Percentiles rank a stretch among this genome's conserved stretches.
Evolutionary conservation across 2,888 invertebrate genomes (phyloP).

Genomic region (Tenthredo livida): DNA sequence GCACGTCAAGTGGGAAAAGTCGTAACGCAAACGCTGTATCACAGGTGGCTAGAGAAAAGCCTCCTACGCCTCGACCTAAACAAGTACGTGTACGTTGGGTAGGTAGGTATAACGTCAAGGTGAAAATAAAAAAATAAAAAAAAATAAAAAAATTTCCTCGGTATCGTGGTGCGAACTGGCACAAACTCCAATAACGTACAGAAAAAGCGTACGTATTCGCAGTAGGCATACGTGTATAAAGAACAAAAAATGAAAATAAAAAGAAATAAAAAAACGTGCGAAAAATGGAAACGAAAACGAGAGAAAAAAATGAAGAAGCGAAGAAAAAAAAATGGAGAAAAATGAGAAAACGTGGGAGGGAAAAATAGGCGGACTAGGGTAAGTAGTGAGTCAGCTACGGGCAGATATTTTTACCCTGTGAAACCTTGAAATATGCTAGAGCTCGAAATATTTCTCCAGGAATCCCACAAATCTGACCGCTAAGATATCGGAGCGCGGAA

Average conservation of each 20-base stretch:
- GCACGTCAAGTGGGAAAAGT: constrained; percentile 17
- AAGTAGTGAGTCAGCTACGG: constrained; percentile 52
- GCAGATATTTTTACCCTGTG: constrained; percentile 55
- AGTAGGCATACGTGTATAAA: neutral
- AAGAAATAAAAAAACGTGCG: neutral
- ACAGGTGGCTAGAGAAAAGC: neutral
- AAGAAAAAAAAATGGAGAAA: neutral
- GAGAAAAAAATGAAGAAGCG: neutral
- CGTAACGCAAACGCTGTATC: neutral
- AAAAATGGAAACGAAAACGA: neutral
- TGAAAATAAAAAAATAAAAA: neutral
- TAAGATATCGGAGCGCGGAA: neutral
- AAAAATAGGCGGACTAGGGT: constrained; percentile 35
- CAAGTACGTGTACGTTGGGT: neutral
- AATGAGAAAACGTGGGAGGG: constrained; percentile 28
- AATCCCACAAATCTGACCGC: neutral
- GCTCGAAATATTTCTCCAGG: constrained; percentile 38
- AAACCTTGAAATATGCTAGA: constrained; percentile 40
- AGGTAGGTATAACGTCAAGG: neutral
- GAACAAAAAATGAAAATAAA: no score
- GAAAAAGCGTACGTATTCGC: neutral
- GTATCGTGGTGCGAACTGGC: neutral
- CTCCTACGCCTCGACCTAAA: neutral
- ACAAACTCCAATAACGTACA: neutral
- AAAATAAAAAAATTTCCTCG: neutral